phyloP scores from a whole-genome alignment of 2,113 vertebrate genomes.

The Psittacula cyanocephala region DNA sequence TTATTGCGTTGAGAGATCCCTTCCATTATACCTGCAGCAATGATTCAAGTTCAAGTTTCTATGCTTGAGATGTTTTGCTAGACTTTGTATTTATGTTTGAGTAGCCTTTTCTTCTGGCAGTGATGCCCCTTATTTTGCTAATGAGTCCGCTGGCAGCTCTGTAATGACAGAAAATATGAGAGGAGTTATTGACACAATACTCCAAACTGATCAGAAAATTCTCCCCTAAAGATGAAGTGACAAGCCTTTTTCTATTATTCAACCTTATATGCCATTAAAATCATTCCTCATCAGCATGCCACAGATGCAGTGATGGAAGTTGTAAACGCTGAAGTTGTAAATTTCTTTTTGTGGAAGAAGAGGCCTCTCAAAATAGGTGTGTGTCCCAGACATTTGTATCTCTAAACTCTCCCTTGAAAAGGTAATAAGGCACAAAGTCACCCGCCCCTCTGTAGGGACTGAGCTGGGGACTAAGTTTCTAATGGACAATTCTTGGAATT shows the following conservation, averaged over 20 bases:
- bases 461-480: background rate
- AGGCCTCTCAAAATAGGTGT: background rate
- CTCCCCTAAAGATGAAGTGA: conserved; percentile 6
- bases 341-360: background rate
- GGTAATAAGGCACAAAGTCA: background rate
- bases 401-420: background rate
- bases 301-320: background rate
- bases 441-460: background rate
- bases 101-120: conserved; percentile 40
- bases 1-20: conserved; percentile 35
- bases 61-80: conserved; percentile 25
- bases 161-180: background rate
- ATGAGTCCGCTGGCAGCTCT: background rate
- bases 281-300: background rate
- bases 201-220: conserved; percentile 32
- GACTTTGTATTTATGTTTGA: conserved; percentile 16
- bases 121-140: conserved; percentile 32
- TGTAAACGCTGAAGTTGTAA: background rate
- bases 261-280: background rate
- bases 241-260: background rate
- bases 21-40: conserved; percentile 14
- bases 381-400: background rate
- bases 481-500: background rate
- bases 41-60: conserved; percentile 3
- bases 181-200: background rate